Percentiles rank a stretch among this genome's conserved stretches.
Evolutionary conservation across 2,797 vertebrate species (phyloP).

Genomic region (Cryptoprocta ferox): DNA sequence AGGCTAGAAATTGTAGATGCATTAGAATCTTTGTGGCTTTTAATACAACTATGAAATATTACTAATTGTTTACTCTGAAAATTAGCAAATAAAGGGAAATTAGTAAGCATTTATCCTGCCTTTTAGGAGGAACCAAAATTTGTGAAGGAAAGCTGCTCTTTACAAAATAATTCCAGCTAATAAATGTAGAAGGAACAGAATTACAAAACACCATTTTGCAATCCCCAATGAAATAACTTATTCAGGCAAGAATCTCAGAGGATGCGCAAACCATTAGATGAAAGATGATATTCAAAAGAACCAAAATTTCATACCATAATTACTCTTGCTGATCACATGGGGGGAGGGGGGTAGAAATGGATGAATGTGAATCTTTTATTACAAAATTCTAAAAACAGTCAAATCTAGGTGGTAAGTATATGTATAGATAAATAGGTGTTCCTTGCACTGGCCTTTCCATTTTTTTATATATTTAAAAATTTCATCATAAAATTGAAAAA

Average conservation of each 20-base stretch:
- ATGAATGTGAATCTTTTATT: neutral
- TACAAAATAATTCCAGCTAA: neutral
- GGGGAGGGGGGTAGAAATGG: neutral
- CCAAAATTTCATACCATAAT: neutral
- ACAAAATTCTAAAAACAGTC: neutral
- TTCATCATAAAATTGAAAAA: neutral
- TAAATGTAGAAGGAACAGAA: neutral
- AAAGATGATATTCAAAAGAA: neutral
- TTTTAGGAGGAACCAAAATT: neutral
- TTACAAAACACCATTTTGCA: neutral
- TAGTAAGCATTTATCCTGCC: neutral
- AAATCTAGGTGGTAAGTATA: neutral
- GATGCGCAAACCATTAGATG: neutral
- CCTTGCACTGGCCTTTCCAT: neutral
- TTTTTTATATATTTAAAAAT: neutral
- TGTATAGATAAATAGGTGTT: neutral
- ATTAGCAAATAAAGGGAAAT: neutral
- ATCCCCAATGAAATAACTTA: neutral
- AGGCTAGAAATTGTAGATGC: neutral
- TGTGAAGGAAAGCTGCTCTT: neutral
- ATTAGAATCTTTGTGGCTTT: neutral
- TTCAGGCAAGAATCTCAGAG: neutral
- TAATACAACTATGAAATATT: neutral
- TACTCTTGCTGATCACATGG: neutral
- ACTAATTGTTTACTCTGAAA: neutral